Base-by-base conservation (phyloP, 1,140 invertebrate genomes). In the Sesamia nonagrioides region DNA sequence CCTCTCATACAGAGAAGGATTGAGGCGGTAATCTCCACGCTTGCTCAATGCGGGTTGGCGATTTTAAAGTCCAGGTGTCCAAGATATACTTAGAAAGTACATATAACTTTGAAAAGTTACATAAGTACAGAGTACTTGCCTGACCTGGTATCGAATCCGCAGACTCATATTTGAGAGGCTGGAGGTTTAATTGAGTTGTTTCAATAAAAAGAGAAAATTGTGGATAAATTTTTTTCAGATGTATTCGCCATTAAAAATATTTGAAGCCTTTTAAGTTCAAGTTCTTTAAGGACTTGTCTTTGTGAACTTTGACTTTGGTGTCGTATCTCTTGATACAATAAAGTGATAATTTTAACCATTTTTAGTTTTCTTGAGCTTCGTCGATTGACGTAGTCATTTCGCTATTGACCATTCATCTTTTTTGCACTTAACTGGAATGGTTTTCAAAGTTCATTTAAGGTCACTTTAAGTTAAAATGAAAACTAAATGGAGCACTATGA, bases 271-370 rank as follows among this genome's bases (percentile, higher is more conserved):
- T 56, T 2, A 56, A 56, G 54, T 56, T 56, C 54, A 61, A 68
- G 48, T 11, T 50, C 21, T 33, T 2, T 9, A 42, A 68, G 42
- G n/a, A n/a, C n/a, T n/a, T n/a, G n/a, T n/a, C n/a, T 4, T 50
- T n/a, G 33, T 72, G 69, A 52, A 72, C 69, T 72, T 17, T 54
- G 52, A 72, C 52, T 72, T 54, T 37, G 11, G 15, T 52, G 48
- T 71, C 4, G 18, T 63, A 63, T 66, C 1, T 1, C 6, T 6
- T 40, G 18, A 6, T 17, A 40, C 37, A 13, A 9, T 42, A 35
- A 66, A 68, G 13, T 21, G 50, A 27, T 40, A 42, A 63, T 61
- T n/a, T 37, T 63, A 17, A 63, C 15, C 17, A 17, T 17, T 40
- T 63, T 17, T 42, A n/a, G 5, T 1, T 50, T 0, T 40, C n/a